Evolutionary conservation across 2,113 vertebrate genomes (phyloP).

Genomic region (Cricetomys ansorgei): DNA sequence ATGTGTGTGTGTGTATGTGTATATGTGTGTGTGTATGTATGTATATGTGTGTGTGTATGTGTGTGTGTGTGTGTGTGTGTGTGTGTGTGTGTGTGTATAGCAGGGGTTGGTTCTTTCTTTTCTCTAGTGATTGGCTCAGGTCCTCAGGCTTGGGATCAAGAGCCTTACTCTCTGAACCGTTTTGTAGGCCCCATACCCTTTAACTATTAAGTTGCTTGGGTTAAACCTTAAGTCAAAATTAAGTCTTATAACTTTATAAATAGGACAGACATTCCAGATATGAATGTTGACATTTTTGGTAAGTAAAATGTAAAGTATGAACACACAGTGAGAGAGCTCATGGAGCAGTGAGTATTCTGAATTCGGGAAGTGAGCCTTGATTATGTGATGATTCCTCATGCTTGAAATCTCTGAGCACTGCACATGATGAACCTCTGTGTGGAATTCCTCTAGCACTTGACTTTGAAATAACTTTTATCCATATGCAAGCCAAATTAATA

Average conservation of each 20-base stretch:
- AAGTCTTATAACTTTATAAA: constrained; percentile 10
- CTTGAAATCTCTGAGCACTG: background rate
- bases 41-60: background rate
- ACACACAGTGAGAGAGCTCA: background rate
- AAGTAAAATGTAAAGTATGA: background rate
- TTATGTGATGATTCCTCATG: fast-evolving
- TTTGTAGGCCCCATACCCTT: background rate
- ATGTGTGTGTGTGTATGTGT: background rate
- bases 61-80: background rate
- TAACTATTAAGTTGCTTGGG: background rate
- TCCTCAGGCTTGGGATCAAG: background rate
- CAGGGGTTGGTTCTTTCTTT: background rate
- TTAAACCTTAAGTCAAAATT: background rate
- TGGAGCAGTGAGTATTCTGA: background rate
- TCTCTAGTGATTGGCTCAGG: background rate
- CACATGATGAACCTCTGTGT: background rate
- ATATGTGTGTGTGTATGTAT: background rate
- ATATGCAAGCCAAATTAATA: constrained; percentile 43
- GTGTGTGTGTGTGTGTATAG: too few relatives aligned
- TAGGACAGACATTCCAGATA: background rate
- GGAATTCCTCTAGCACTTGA: background rate
- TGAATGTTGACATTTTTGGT: background rate
- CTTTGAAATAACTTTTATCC: constrained; percentile 55
- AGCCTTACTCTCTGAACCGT: background rate
- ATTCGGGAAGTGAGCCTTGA: background rate